phyloP scores from a whole-genome alignment of 92 coral and sea anemone species.

The Pocillopora meandrina region DNA sequence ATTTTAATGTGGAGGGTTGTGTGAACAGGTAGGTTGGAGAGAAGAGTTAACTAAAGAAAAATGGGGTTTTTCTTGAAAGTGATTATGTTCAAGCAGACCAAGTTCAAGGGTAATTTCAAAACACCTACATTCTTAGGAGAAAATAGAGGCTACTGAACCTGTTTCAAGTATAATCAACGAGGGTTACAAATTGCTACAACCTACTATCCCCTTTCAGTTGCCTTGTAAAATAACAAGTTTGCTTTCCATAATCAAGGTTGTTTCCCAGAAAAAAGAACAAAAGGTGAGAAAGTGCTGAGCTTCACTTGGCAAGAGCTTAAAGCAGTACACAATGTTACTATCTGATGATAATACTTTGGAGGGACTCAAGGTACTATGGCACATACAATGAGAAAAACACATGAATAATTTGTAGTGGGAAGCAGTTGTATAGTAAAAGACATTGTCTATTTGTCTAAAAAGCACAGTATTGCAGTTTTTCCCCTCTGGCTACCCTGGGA shows the following conservation, averaged over 20 bases:
- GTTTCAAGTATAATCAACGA: slow-evolving; percentile 39
- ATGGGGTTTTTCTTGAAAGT: too few species aligned
- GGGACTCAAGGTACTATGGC: background rate
- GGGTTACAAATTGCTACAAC: slow-evolving; percentile 52
- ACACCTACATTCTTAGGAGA: slow-evolving; percentile 45
- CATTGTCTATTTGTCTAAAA: slow-evolving; percentile 7
- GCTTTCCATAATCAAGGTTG: slow-evolving; percentile 39
- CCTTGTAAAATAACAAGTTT: slow-evolving; percentile 46
- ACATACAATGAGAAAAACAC: background rate
- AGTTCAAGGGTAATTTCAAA: too few species aligned
- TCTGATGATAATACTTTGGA: background rate
- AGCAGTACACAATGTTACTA: background rate
- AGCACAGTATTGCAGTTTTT: slow-evolving; percentile 15
- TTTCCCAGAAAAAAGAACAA: slow-evolving; percentile 15
- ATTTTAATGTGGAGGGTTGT: too few species aligned
- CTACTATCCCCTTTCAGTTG: slow-evolving; percentile 33
- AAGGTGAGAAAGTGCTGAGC: slow-evolving; percentile 15
- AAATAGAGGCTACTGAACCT: slow-evolving; percentile 3
- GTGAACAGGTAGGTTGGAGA: too few species aligned
- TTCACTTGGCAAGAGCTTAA: background rate
- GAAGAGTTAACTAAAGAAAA: background rate
- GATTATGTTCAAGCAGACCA: too few species aligned
- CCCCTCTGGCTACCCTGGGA: slow-evolving; percentile 58
- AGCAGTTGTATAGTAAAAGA: background rate
- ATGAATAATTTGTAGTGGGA: background rate